These are phyloP conservation scores for Masnerella sp. DNA, from an alignment of 2,888 invertebrate species.

Conservation along the genomic window DNA sequence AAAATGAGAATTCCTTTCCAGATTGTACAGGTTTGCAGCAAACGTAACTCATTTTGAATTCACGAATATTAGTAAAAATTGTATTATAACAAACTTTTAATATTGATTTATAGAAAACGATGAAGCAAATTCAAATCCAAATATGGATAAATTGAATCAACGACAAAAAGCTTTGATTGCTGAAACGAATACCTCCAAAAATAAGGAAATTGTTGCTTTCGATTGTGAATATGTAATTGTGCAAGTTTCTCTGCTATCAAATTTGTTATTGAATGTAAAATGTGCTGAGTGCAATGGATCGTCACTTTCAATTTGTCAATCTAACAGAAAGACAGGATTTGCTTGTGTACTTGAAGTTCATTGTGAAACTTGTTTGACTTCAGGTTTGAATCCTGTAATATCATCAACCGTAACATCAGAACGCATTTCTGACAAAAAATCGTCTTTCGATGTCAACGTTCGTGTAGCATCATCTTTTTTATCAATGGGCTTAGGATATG, in stretches of 20 bases:
- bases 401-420: background rate
- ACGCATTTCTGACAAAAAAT: background rate
- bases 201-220: background rate
- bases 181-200: background rate
- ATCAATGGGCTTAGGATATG: background rate
- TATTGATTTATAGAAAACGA: background rate
- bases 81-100: background rate
- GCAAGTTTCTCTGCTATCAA: background rate
- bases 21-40: no score
- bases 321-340: constrained; percentile 4
- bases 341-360: constrained; percentile 7
- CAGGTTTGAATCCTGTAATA: background rate
- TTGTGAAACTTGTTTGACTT: constrained; percentile 3
- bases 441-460: background rate
- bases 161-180: no score
- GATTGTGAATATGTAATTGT: constrained; percentile 12
- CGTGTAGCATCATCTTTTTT: background rate
- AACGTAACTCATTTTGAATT: no score
- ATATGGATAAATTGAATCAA: background rate
- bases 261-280: constrained; percentile 10
- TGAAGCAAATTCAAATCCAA: background rate
- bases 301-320: background rate
- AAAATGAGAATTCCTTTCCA: no score
- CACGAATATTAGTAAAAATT: no score
- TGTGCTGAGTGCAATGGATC: constrained; percentile 13